Percentiles rank a stretch among this genome's conserved stretches.
phyloP scores from a whole-genome alignment of 2,888 invertebrate species.

The Acanthoscelides obtectus region DNA sequence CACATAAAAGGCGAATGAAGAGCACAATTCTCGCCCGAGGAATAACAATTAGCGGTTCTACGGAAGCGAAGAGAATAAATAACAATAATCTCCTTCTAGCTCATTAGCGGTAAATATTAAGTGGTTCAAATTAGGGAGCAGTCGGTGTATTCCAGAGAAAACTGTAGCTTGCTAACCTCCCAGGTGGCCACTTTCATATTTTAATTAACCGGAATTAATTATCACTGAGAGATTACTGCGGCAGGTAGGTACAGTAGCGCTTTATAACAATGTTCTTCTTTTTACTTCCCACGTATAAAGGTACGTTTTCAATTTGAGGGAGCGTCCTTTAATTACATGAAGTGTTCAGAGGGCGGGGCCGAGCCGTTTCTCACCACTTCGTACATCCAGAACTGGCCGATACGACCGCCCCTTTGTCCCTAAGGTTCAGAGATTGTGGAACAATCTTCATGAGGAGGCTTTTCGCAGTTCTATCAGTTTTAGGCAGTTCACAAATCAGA shows the following conservation, averaged over 20 bases:
- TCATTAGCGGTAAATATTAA: conserved; percentile 44
- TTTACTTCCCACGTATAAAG: no score
- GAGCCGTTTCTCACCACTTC: no score
- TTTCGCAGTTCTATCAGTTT: no score
- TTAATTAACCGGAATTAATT: conserved; percentile 45
- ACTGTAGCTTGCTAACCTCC: conserved; percentile 39
- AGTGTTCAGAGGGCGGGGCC: no score
- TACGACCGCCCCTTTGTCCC: no score
- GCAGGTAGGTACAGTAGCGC: conserved; percentile 3
- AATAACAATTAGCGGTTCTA: conserved; percentile 41
- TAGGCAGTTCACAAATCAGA: no score
- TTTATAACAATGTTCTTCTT: background rate
- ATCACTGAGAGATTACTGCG: conserved; percentile 38
- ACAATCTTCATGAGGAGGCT: no score
- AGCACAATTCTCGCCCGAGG: conserved; percentile 34
- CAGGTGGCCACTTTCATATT: conserved; percentile 43
- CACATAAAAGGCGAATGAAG: conserved; percentile 35
- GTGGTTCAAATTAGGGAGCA: conserved; percentile 41
- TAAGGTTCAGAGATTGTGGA: no score
- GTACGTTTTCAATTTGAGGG: no score
- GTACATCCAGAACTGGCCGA: no score
- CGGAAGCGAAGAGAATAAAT: conserved; percentile 40
- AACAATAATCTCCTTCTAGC: conserved; percentile 42
- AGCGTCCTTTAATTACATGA: no score
- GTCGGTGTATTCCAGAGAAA: conserved; percentile 38